These are phyloP conservation scores for Leptobrachium leishanense DNA, from an alignment of 2,113 vertebrate species.

Conservation along the genomic window DNA sequence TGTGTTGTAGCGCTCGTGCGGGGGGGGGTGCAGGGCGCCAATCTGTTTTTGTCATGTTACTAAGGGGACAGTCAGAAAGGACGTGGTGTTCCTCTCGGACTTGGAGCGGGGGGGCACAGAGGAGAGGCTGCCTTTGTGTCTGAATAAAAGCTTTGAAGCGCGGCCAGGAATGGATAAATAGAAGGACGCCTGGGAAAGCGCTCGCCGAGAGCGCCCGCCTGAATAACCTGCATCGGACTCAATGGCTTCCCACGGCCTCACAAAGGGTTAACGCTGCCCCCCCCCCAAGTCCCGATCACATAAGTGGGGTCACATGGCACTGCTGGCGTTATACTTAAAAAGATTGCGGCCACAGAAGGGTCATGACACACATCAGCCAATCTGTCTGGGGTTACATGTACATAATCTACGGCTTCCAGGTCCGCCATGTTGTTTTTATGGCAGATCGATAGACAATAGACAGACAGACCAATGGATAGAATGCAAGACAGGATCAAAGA, in stretches of 20 bases:
- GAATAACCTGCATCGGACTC: constrained; percentile 19
- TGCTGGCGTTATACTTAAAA: too few species aligned
- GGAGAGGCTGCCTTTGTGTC: constrained; percentile 23
- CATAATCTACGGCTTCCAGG: too few species aligned
- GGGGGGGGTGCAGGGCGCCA: neutral
- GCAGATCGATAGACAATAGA: too few species aligned
- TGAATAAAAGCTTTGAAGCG: constrained; percentile 24
- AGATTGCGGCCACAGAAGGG: too few species aligned
- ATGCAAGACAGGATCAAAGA: too few species aligned
- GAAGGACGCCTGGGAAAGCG: neutral
- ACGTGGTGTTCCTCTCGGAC: constrained; percentile 31
- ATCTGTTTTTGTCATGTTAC: constrained; percentile 26
- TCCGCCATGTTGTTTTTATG: too few species aligned
- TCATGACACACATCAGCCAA: too few species aligned
- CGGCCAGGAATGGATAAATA: constrained; percentile 12
- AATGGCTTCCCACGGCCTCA: constrained; percentile 10
- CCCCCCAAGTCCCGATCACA: neutral
- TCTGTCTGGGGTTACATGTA: too few species aligned
- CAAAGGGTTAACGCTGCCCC: constrained; percentile 29
- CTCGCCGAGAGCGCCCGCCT: neutral
- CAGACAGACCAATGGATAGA: too few species aligned
- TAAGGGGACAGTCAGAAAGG: constrained; percentile 34
- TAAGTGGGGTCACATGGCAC: too few species aligned
- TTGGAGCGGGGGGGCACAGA: constrained; percentile 7
- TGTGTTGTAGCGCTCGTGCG: neutral